These are phyloP conservation scores for Tetragnatha montana DNA, from an alignment of 2,888 invertebrate genomes.

Conservation along the genomic window DNA sequence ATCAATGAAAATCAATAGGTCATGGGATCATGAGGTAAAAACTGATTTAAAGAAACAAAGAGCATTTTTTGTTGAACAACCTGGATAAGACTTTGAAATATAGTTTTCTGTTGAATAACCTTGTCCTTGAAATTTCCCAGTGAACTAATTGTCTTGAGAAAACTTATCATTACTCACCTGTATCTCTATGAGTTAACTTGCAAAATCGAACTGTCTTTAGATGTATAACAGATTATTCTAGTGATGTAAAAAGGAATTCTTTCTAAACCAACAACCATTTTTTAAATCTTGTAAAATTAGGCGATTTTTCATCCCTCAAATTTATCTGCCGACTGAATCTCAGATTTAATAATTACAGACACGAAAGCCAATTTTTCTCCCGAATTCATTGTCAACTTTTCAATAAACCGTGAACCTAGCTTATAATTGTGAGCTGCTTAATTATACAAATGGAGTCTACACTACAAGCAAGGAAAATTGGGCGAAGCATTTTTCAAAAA, in stretches of 20 bases:
- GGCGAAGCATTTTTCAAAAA: background rate
- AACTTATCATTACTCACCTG: no score
- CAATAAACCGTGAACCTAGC: background rate
- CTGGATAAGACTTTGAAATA: no score
- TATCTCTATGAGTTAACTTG: no score
- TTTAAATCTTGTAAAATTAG: background rate
- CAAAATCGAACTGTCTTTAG: no score
- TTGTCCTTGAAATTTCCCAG: no score
- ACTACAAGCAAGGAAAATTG: background rate
- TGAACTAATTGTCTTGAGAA: no score
- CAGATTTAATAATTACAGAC: background rate
- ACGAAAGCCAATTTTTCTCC: background rate
- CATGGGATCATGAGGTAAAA: no score
- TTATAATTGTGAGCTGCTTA: background rate
- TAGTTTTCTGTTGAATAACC: no score
- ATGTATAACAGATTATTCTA: no score
- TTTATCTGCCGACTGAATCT: background rate
- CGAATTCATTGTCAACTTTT: background rate
- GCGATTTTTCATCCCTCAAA: background rate
- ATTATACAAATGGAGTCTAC: background rate
- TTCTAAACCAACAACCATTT: background rate
- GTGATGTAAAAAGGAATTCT: background rate
- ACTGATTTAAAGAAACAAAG: no score
- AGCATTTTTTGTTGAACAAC: no score
- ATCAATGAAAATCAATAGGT: no score